Evolutionary conservation across 1,140 invertebrate genomes (phyloP).

Genomic region (Cylas formicarius): DNA sequence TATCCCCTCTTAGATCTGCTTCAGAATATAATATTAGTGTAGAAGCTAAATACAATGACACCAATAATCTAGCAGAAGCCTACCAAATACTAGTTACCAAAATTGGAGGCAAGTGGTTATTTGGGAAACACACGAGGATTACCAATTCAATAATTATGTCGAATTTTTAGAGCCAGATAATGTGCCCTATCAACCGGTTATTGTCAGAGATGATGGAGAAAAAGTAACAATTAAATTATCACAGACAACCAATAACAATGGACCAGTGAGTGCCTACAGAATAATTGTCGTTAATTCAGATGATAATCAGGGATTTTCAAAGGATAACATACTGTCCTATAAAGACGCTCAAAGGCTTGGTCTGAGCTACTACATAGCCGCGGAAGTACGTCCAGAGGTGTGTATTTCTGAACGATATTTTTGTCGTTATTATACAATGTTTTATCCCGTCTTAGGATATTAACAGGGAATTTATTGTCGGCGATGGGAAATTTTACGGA

Average conservation of each 20-base stretch:
- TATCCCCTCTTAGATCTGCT: slow-evolving; percentile 31
- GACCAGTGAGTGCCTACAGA: slow-evolving; percentile 63
- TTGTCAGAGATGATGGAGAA: slow-evolving; percentile 50
- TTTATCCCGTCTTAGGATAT: slow-evolving; percentile 42
- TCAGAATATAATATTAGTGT: slow-evolving; percentile 36
- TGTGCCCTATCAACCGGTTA: slow-evolving; percentile 51
- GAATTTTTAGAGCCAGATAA: slow-evolving; percentile 51
- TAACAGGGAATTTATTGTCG: slow-evolving; percentile 62
- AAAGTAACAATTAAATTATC: slow-evolving; percentile 56
- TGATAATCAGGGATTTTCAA: slow-evolving; percentile 51
- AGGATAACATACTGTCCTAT: slow-evolving; percentile 52
- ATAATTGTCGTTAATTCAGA: slow-evolving; percentile 63
- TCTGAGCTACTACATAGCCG: slow-evolving; percentile 72
- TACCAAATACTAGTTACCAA: slow-evolving; percentile 31
- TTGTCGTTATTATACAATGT: slow-evolving; percentile 11
- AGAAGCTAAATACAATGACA: slow-evolving; percentile 23
- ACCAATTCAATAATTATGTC: slow-evolving; percentile 5
- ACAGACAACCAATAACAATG: slow-evolving; percentile 61
- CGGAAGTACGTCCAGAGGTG: slow-evolving; percentile 56
- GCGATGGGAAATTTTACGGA: slow-evolving; percentile 66
- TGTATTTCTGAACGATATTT: slow-evolving; percentile 9
- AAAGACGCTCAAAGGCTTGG: slow-evolving; percentile 51
- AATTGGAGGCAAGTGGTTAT: slow-evolving; percentile 31
- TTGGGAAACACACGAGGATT: neutral
- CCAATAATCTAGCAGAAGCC: slow-evolving; percentile 22